These are phyloP conservation scores for Drosophila obscura DNA, from an alignment of 1,140 invertebrate genomes.

Conservation along the genomic window DNA sequence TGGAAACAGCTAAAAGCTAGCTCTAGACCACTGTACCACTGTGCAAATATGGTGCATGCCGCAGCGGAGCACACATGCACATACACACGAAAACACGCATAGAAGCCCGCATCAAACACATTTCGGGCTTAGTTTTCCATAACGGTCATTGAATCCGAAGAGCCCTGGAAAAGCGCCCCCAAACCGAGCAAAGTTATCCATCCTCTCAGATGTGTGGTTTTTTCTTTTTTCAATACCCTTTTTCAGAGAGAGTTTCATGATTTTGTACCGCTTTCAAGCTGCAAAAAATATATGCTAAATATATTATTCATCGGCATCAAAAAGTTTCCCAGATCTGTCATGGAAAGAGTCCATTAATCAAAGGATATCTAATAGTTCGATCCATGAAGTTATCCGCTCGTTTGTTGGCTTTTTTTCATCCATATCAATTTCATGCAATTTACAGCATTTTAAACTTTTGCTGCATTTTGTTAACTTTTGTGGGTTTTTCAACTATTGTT, in stretches of 20 bases:
- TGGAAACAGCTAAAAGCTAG: no score
- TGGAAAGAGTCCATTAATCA: no score
- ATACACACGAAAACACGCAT: background rate
- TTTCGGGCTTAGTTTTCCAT: slow-evolving; percentile 60
- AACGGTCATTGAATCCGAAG: slow-evolving; percentile 61
- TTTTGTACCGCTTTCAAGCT: no score
- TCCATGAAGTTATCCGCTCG: background rate
- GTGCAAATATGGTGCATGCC: no score
- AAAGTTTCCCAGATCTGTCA: no score
- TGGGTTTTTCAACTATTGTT: slow-evolving; percentile 27
- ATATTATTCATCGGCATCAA: no score
- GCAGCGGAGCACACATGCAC: slow-evolving; percentile 1
- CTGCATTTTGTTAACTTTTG: slow-evolving; percentile 42
- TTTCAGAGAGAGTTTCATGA: background rate
- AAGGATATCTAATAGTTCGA: no score
- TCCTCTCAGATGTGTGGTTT: background rate
- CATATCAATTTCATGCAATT: slow-evolving; percentile 54
- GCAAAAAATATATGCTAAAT: no score
- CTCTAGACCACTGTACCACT: no score
- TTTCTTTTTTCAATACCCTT: background rate
- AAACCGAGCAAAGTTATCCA: slow-evolving; percentile 8
- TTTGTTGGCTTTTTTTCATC: slow-evolving; percentile 4
- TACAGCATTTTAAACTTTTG: slow-evolving; percentile 43
- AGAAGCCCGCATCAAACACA: slow-evolving; percentile 53
- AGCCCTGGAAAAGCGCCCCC: slow-evolving; percentile 10